Evolutionary conservation across 2,888 invertebrate species (phyloP), one percentile per base, ranked within the genome.

Genomic region (Saturnia japonica): DNA sequence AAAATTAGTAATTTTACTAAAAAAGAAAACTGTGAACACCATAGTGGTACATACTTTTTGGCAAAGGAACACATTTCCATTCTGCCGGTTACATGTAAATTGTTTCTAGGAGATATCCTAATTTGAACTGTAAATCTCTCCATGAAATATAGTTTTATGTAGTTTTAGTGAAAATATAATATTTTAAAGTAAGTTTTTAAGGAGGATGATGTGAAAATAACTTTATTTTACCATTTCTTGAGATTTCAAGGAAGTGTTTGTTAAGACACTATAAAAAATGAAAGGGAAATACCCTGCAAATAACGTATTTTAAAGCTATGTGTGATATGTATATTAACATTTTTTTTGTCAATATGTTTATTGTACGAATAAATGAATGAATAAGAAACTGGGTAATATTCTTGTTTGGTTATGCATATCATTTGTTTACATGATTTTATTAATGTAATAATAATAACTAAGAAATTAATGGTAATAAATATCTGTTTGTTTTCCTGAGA

Each of bases 1-100:
- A 8, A 12, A 19, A 40, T 8, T 8, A 40, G 40, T 64, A 25
- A 19, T n/a, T 40, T 40, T 60, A 64, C 40, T 28, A 64, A 64
- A 64, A 57, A 60, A n/a, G n/a, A n/a, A 60, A 60, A 60, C 57
- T 60, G 64, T 64, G 64, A 40, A 64, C n/a, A 64, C 64, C 64
- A 64, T 64, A 64, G 64, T 64, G 64, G 6, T 64, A 40, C 2
- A 34, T 14, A 62, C 8, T n/a, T 64, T 34, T 40, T 64, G 64
- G 64, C 64, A 64, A 64, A 64, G 64, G 40, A 64, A 64, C 7
- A 54, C 8, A 40, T 11, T 34, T 40, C 64, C 40, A 40, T 64
- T 19, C 64, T 11, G 64, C 64, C 64, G 19, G 62, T 2, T 34
- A 4, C 28, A 16, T 40, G 64, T 64, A 40, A 64, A 40, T 64